A percentile compares a stretch with the other conserved stretches of the same genome.
These are phyloP conservation scores for Parasteatoda lunata DNA, from an alignment of 2,888 invertebrate genomes.

Conservation along the genomic window DNA sequence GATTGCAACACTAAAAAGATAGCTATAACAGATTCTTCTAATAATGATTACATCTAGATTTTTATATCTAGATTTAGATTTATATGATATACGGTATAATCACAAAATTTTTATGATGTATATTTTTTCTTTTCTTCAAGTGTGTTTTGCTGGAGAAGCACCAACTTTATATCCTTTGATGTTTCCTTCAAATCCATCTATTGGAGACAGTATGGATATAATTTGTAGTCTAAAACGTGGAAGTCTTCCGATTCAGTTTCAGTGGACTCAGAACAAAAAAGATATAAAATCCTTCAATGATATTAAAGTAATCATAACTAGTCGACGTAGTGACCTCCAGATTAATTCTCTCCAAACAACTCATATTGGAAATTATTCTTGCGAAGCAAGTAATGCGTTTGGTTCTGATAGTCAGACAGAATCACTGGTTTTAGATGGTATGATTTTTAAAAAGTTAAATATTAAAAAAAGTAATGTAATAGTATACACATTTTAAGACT, in stretches of 20 bases:
- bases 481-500: too few species aligned
- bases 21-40: too few species aligned
- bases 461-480: too few species aligned
- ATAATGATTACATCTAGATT: too few species aligned
- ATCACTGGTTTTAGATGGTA: conserved; percentile 8
- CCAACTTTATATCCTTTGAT: conserved; percentile 31
- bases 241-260: conserved; percentile 16
- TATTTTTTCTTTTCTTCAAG: too few species aligned
- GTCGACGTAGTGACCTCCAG: not conserved
- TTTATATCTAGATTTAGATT: too few species aligned
- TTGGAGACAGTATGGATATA: conserved; percentile 20
- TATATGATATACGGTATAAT: too few species aligned
- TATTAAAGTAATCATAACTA: not conserved
- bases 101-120: too few species aligned
- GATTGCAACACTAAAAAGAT: too few species aligned
- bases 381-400: conserved; percentile 34
- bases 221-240: conserved; percentile 30
- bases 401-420: conserved; percentile 28
- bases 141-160: not conserved
- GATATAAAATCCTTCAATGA: not conserved
- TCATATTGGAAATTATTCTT: conserved; percentile 49
- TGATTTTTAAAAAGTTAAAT: not conserved
- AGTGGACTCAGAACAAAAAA: conserved; percentile 17
- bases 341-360: conserved; percentile 8
- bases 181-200: conserved; percentile 10